Evolutionary conservation across 2,113 vertebrate genomes (phyloP).

Genomic region (Verasper variegatus): DNA sequence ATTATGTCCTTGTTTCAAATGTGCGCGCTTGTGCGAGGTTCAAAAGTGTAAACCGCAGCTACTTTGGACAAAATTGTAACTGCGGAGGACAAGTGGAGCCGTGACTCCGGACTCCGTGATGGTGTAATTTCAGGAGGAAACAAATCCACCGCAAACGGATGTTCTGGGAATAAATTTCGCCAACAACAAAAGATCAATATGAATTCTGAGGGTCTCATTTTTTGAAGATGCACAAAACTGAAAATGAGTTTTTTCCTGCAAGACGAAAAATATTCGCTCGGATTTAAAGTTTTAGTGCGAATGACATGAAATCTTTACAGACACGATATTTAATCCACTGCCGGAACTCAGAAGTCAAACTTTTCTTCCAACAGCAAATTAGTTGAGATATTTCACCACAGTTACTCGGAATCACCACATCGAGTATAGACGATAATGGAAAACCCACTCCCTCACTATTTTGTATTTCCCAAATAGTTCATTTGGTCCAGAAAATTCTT

Average conservation of each 20-base stretch:
- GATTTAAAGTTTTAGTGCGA: neutral
- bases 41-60: constrained; percentile 18
- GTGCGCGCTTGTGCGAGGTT: constrained; percentile 15
- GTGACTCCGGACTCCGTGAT: constrained; percentile 1
- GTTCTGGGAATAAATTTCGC: neutral
- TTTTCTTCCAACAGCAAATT: neutral
- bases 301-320: neutral
- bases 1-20: constrained; percentile 42
- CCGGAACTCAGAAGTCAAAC: neutral
- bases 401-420: too few relatives aligned
- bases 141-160: neutral
- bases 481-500: too few relatives aligned
- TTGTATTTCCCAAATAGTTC: too few relatives aligned
- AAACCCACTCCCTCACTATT: too few relatives aligned
- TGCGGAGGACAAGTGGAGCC: neutral
- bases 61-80: neutral
- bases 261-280: neutral
- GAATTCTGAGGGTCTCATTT: constrained; percentile 6
- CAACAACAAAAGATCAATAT: constrained; percentile 2
- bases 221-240: neutral
- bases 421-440: too few relatives aligned
- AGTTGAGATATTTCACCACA: neutral
- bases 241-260: neutral
- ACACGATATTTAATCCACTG: neutral
- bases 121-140: neutral